Evolutionary conservation across 2,888 invertebrate species (phyloP), one percentile per base, ranked within the genome.

Genomic region (Rhaphigaster nebulosa): DNA sequence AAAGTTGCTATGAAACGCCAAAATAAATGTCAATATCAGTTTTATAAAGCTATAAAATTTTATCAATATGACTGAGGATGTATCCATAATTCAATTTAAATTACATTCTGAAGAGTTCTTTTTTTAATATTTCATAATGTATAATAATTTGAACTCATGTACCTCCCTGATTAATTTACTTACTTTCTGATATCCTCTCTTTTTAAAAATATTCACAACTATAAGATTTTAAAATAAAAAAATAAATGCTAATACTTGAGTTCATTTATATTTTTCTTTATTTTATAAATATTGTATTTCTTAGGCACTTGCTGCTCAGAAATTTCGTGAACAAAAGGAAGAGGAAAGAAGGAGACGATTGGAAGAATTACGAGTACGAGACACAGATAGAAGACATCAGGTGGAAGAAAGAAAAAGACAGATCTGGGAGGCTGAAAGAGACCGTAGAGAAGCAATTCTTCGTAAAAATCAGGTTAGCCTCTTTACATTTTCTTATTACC

Each of bases 391-490:
- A 87, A 91, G 93, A 45, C 92, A 92, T 56, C 93, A 93, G 92
- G 98, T 98, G 92, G 98, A 98, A 94, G 98, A 98, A 94, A 95
- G 98, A 93, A 98, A 98, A 94, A 96, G 96, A 93, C 96, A 97
- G 93, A 97, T 98, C 94, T 96, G 97, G 95, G 98, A 98, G 94
- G 98, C 98, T 88, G 98, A 98, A 93, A 95, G 96, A 93, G 97
- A 97, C 93, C 95, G 98, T 92, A 95, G 97, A 93, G 98, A 98
- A 94, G 97, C 97, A 92, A 96, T 98, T 93, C 94, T 98, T 92
- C 96, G 97, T 93, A 96, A 97, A 93, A 98, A 98, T 94, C 96
- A 96, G 93, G 94, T 93, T 92, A 89, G 91, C 50, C 13, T 13
- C 60, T 76, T 38, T 5, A 34, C 4, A 60, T 60, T n/a, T n/a